Percentiles rank a stretch among this genome's conserved stretches.
Evolutionary conservation across 1,140 invertebrate genomes (phyloP).

Genomic region (Aphis gossypii): DNA sequence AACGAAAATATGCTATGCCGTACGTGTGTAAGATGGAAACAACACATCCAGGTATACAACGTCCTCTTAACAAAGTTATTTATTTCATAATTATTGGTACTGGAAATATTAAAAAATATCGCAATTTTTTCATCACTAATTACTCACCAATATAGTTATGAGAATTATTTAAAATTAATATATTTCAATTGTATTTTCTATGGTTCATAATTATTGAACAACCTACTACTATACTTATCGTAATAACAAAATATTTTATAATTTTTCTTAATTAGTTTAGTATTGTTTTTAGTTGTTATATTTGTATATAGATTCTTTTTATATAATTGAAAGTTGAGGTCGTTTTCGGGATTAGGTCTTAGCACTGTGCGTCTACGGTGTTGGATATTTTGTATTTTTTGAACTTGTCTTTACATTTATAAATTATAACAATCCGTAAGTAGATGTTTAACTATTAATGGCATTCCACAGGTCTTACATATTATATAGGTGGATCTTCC

Average conservation of each 20-base stretch:
- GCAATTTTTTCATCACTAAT: background rate
- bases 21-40: too few relatives aligned
- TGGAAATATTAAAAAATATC: background rate
- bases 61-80: background rate
- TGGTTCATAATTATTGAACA: background rate
- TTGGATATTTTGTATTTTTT: too few relatives aligned
- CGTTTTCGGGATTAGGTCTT: too few relatives aligned
- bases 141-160: background rate
- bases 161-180: background rate
- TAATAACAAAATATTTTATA: background rate
- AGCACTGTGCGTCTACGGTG: too few relatives aligned
- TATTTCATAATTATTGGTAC: background rate
- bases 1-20: too few relatives aligned
- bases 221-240: background rate
- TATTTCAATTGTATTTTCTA: background rate
- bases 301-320: background rate
- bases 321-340: too few relatives aligned
- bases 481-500: too few relatives aligned
- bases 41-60: too few relatives aligned
- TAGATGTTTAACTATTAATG: too few relatives aligned
- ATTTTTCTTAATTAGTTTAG: background rate
- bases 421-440: too few relatives aligned
- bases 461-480: too few relatives aligned
- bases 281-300: background rate
- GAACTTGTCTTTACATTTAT: too few relatives aligned